These are phyloP conservation scores for Rousettus leschenaultii DNA, from an alignment of 2,113 vertebrate species.

Conservation along the genomic window DNA sequence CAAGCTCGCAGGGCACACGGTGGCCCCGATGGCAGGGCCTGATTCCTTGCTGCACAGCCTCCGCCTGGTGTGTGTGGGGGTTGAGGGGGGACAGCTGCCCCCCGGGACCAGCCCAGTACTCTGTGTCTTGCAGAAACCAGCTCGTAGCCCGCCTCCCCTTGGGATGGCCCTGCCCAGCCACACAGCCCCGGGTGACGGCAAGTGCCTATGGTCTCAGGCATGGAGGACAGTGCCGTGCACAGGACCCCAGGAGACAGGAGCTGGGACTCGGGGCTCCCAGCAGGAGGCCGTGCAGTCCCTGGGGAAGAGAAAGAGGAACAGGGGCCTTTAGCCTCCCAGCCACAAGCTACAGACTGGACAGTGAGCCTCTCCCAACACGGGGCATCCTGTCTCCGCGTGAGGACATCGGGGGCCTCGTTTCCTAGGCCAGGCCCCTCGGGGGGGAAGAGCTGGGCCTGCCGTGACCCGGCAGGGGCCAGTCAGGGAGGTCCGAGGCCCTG, in stretches of 20 bases:
- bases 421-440: not conserved
- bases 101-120: not conserved
- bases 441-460: not conserved
- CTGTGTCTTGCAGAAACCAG: constrained; percentile 75
- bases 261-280: not conserved
- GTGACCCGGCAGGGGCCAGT: not conserved
- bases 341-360: not conserved
- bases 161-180: not conserved
- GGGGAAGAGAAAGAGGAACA: not conserved
- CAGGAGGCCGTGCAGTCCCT: not conserved
- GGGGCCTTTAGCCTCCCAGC: not conserved
- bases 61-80: not conserved
- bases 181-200: not conserved
- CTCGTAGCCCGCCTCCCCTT: constrained; percentile 36
- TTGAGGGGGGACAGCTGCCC: not conserved
- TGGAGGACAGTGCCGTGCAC: not conserved
- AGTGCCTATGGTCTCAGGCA: not conserved
- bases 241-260: not conserved
- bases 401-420: not conserved
- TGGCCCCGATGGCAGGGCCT: not conserved
- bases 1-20: accelerated
- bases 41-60: too few species aligned
- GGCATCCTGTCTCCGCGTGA: not conserved
- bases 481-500: not conserved
- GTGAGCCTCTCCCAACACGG: accelerated